These are phyloP conservation scores for Galaxea fascicularis DNA, from an alignment of 92 coral and sea anemone species.

Conservation along the genomic window DNA sequence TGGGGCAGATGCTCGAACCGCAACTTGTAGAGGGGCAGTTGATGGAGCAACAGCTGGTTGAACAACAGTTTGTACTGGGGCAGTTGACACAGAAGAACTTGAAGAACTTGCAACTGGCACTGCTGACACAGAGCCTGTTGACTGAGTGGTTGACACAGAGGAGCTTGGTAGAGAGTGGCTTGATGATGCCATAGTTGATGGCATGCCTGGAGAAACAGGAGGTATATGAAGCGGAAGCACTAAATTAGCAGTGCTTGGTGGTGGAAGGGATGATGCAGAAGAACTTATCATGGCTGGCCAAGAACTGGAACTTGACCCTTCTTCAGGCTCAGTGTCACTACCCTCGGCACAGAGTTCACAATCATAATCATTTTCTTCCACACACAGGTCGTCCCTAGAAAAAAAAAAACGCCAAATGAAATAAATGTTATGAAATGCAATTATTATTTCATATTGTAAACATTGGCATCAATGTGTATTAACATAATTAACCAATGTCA, in stretches of 20 bases:
- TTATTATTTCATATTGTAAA: constrained; percentile 2
- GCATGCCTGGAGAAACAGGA: constrained; percentile 1
- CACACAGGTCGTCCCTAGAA: constrained; percentile 1
- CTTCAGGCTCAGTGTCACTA: constrained; percentile 16
- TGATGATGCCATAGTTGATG: constrained; percentile 6
- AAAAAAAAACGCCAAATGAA: background rate
- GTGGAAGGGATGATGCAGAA: constrained; percentile 9
- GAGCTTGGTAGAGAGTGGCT: constrained; percentile 14
- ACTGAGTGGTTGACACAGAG: background rate
- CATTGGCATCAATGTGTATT: constrained; percentile 8
- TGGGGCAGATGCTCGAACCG: background rate
- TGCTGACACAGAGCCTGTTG: background rate
- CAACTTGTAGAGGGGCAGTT: constrained; percentile 3
- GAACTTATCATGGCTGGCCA: constrained; percentile 2
- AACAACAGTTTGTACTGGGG: constrained; percentile 9
- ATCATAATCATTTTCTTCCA: constrained; percentile 20
- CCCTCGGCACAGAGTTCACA: constrained; percentile 6
- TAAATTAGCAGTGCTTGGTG: constrained; percentile 1
- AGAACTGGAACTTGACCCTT: constrained; percentile 10
- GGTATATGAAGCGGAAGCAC: constrained; percentile 3
- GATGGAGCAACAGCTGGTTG: background rate
- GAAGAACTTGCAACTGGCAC: constrained; percentile 1
- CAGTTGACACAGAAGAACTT: constrained; percentile 10
- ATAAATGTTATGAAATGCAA: constrained; percentile 7
- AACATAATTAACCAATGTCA: background rate